phyloP scores from a whole-genome alignment of 1,140 invertebrate species.

The Trichonephila clavata region DNA sequence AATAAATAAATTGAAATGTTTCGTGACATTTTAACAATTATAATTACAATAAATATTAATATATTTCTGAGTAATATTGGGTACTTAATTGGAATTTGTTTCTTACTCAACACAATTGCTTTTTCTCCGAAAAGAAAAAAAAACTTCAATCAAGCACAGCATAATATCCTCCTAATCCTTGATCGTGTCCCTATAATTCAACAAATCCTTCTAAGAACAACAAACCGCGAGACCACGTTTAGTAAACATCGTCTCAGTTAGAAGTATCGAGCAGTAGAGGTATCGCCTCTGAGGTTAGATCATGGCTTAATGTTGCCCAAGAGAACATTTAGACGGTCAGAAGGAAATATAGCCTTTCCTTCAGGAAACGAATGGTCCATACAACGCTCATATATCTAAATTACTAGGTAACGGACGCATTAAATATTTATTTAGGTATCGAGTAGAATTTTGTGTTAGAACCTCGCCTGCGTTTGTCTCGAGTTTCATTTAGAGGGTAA shows the following conservation, averaged over 20 bases:
- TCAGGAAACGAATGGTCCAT: constrained; percentile 53
- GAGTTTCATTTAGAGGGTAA: constrained; percentile 19
- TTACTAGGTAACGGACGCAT: constrained; percentile 60
- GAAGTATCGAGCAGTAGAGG: constrained; percentile 25
- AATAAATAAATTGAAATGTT: too few species aligned
- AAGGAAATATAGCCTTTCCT: constrained; percentile 47
- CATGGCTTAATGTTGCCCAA: constrained; percentile 53
- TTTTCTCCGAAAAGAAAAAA: background rate
- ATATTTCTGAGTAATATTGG: background rate
- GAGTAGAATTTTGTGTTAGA: constrained; percentile 43
- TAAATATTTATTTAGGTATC: constrained; percentile 60
- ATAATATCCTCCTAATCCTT: constrained; percentile 45
- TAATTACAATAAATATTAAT: background rate
- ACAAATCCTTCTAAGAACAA: constrained; percentile 31
- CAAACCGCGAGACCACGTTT: background rate
- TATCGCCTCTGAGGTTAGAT: constrained; percentile 54
- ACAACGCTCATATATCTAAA: constrained; percentile 53
- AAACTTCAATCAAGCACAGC: background rate
- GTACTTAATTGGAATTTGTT: background rate
- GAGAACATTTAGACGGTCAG: constrained; percentile 62
- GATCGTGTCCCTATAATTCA: constrained; percentile 49
- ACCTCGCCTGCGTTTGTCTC: background rate
- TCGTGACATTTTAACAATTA: too few species aligned
- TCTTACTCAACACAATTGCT: background rate
- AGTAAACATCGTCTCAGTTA: constrained; percentile 32